Percentiles rank a stretch among this genome's conserved stretches.
Evolutionary conservation across 2,113 vertebrate genomes (phyloP).

Genomic region (Zingel zingel): DNA sequence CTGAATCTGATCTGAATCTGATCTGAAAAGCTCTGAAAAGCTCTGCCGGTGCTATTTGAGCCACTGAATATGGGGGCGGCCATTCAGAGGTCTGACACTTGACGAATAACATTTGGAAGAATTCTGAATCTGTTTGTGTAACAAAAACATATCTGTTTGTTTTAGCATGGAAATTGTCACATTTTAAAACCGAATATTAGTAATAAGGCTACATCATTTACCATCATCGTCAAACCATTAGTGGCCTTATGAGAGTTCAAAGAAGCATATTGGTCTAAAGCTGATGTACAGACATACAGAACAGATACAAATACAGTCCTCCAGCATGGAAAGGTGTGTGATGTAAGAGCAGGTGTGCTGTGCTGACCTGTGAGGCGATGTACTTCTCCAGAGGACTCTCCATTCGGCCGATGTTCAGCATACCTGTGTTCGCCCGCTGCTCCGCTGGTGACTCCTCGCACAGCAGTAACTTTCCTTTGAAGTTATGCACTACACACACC

Average conservation of each 20-base stretch:
- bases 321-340: neutral
- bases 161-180: too few species aligned
- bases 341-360: neutral
- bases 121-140: too few species aligned
- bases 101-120: too few species aligned
- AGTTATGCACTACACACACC: constrained; percentile 97
- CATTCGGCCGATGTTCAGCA: constrained; percentile 90
- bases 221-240: neutral
- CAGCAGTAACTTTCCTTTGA: constrained; percentile 93
- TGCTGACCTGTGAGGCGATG: constrained; percentile 85
- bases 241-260: neutral
- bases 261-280: neutral
- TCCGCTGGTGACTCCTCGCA: constrained; percentile 85
- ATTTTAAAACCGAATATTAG: too few species aligned
- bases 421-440: constrained; percentile 81
- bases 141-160: too few species aligned
- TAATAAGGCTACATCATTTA: too few species aligned
- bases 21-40: neutral
- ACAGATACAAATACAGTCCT: neutral
- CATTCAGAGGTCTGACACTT: neutral
- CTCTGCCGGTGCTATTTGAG: too few species aligned
- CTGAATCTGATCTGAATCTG: neutral
- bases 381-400: constrained; percentile 97
- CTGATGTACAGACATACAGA: neutral
- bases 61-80: neutral